These are phyloP conservation scores for Xerus inauris DNA, from an alignment of 2,113 vertebrate genomes.

Conservation along the genomic window DNA sequence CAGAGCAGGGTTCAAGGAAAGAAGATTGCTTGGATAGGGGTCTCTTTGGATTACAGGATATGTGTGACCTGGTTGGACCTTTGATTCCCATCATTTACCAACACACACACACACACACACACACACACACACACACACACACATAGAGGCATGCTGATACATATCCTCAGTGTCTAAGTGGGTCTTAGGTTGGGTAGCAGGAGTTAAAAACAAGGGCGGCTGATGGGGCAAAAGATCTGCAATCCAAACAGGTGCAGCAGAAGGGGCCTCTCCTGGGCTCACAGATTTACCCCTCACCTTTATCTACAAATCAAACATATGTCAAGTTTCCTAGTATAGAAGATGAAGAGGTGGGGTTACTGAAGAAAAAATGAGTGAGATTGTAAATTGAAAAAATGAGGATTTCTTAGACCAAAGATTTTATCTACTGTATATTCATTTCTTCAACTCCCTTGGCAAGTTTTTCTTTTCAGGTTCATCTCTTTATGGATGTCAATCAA, in stretches of 20 bases:
- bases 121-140: neutral
- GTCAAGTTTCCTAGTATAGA: neutral
- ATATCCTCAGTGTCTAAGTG: neutral
- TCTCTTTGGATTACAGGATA: neutral
- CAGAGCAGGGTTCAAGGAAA: neutral
- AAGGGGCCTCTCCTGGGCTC: neutral
- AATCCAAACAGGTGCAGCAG: neutral
- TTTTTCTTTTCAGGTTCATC: neutral
- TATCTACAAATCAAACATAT: neutral
- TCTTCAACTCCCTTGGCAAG: neutral
- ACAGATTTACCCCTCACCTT: neutral
- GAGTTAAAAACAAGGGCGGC: neutral
- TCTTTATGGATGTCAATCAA: neutral
- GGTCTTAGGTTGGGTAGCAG: neutral
- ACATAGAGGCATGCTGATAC: too few species aligned
- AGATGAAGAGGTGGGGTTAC: neutral
- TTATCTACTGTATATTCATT: neutral
- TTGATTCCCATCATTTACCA: neutral
- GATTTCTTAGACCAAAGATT: neutral
- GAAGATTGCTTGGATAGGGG: neutral
- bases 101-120: neutral
- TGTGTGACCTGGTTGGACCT: neutral
- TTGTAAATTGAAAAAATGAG: neutral
- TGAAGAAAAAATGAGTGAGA: neutral
- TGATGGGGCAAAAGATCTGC: neutral